Percentiles rank a stretch among this genome's conserved stretches.
These are phyloP conservation scores for Aegotheles bennettii DNA, from an alignment of 2,113 vertebrate genomes.

Conservation along the genomic window DNA sequence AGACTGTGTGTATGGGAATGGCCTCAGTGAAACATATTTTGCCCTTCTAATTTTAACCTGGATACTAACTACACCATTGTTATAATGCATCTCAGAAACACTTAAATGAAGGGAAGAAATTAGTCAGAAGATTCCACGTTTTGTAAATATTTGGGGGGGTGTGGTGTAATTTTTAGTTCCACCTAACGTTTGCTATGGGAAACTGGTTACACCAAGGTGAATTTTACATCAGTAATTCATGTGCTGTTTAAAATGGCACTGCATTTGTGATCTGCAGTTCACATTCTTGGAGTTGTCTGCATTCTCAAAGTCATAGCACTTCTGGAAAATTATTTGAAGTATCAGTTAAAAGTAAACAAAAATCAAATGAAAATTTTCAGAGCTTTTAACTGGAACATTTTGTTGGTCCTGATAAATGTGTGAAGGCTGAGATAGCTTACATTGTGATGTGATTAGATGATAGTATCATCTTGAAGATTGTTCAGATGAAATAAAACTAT, in stretches of 20 bases:
- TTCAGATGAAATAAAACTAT: neutral
- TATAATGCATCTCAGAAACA: neutral
- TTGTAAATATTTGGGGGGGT: neutral
- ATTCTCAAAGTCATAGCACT: slow-evolving; percentile 41
- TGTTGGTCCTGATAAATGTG: neutral
- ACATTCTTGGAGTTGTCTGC: slow-evolving; percentile 33
- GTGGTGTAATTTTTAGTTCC: neutral
- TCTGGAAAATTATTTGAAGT: slow-evolving; percentile 42
- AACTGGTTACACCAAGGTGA: neutral
- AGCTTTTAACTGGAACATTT: neutral
- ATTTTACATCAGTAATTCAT: slow-evolving; percentile 38
- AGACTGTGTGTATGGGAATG: neutral
- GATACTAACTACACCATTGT: neutral
- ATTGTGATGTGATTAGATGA: neutral
- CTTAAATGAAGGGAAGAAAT: neutral
- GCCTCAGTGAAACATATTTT: neutral
- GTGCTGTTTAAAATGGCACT: neutral
- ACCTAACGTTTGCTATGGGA: neutral
- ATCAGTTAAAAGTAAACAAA: slow-evolving; percentile 3
- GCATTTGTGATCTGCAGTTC: slow-evolving; percentile 4
- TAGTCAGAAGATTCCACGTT: neutral
- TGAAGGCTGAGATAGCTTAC: neutral
- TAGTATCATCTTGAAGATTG: neutral
- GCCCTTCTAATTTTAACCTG: neutral
- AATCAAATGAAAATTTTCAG: neutral